Base-by-base conservation (phyloP, 2,888 invertebrate genomes). In the Hypena proboscidalis region DNA sequence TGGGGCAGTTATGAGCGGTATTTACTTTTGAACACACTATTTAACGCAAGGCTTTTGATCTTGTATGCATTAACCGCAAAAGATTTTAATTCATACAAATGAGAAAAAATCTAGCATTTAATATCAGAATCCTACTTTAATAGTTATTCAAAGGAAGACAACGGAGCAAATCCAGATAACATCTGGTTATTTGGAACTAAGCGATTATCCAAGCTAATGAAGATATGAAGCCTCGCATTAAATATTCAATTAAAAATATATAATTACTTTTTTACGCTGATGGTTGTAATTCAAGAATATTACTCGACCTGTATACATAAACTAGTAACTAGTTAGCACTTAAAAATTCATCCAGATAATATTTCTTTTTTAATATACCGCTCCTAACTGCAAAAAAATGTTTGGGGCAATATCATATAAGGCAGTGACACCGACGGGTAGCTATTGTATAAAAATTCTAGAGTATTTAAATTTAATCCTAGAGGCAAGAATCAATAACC, bases 401-500 rank as follows among this genome's bases (percentile, higher is more conserved):
- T 48, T 65, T 64, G 61, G 61, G 56, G 42, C 48, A 65, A 54
- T 56, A 54, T 56, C 9, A 30, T 41, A 8, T 60, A 61, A 69
- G 74, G 74, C 80, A 72, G 77, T 77, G 73, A 58, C 54, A 69
- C 3, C 9, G 63, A 58, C 66, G 61, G 65, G 67, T 65, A 64
- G 62, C 67, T 60, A 62, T 59, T 59, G 53, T 61, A 57, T 50
- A 62, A 65, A 75, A 70, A 70, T 61, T 68, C 61, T 59, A 75
- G 76, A 78, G 74, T 73, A 74, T 78, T 77, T 42, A 26, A 29
- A 34, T 30, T 45, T 46, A 53, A 53, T 66, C 8, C 59, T 68
- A 58, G 42, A 78, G 77, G 79, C 83, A 81, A 82, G 80, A 79
- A 68, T 62, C 61, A 46, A 67, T 60, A 60, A 59, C 58, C 48